A percentile compares a stretch with the other conserved stretches of the same genome.
Evolutionary conservation across 2,113 vertebrate genomes (phyloP).

Genomic region (Melanerpes formicivorus): DNA sequence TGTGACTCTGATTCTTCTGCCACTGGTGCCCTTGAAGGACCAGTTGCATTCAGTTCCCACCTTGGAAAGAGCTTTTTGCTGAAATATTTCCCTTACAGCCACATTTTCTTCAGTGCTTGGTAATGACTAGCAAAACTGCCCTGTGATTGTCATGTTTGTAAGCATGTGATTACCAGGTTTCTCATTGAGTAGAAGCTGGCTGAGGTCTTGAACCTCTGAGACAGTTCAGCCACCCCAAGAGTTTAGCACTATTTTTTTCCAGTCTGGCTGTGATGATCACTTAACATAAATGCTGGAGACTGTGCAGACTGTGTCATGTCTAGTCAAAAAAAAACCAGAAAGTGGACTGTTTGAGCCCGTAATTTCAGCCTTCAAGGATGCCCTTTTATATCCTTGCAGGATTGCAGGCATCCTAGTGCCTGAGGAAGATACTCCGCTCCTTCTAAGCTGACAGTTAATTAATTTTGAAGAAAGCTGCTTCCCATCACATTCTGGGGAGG

Average conservation of each 20-base stretch:
- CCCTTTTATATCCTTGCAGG: background rate
- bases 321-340: background rate
- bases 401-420: background rate
- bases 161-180: background rate
- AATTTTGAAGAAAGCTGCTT: constrained; percentile 2
- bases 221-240: background rate
- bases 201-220: background rate
- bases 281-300: background rate
- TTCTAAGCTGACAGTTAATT: constrained; percentile 19
- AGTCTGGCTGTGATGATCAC: background rate
- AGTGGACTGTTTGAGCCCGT: background rate
- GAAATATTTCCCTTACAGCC: background rate
- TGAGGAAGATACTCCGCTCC: background rate
- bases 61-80: background rate
- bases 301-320: background rate
- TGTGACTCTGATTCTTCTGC: background rate
- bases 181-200: background rate
- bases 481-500: background rate
- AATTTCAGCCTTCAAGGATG: constrained; percentile 15
- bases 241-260: background rate
- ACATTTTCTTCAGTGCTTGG: background rate
- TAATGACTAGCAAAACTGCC: background rate
- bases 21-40: background rate
- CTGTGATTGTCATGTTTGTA: background rate
- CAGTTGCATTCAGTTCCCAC: background rate